Base-by-base conservation (phyloP, 2,797 vertebrate genomes). In the Pyrocephalus nanus region DNA sequence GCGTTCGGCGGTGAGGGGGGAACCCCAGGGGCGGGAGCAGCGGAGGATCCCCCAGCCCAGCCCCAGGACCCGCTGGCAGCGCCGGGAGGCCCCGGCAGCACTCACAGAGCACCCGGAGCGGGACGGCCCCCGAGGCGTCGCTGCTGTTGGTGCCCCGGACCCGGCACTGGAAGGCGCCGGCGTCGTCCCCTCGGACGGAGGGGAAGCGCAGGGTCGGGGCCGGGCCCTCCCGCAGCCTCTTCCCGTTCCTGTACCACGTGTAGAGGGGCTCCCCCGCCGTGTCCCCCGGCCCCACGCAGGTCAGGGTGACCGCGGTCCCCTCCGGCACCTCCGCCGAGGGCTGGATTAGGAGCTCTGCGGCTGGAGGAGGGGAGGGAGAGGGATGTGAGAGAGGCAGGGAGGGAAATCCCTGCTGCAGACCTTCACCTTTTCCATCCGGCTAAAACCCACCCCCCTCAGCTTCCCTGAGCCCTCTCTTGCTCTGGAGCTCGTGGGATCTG, bases 81-180 rank as follows among this genome's bases (percentile, higher is more conserved):
- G 32, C 54, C 13, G 6, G 32, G 8, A 47, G 23, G 23, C 47
- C 23, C 36, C 12, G 40, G 17, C 60, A 26, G 30, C 32, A 71
- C 98, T 97, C 58, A 98, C 98, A 97, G 66, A 97, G 34, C 57
- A 98, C 97, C 0, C 86, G 97, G 69, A 98, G 96, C 0, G 78
- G 3, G 9, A 91, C 22, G 0, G 94, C 38, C 0, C 12, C 89
- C 0, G 98, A 98, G 0, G 16, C 26, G 55, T 91, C 82, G 0
- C 92, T 96, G 26, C 86, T 29, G 3, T 83, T 70, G 64, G 74
- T 3, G 15, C 75, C 71, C 51, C 8, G 91, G 8, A 75, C 45
- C 21, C 17, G 32, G 47, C 98, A 98, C 93, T 97, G 94, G 96
- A 98, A 98, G 0, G 95, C 88, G 0, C 98, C 98, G 0, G 97